Conservation (phyloP, 2,888 invertebrate genomes). For the Apamea crenata region DNA sequence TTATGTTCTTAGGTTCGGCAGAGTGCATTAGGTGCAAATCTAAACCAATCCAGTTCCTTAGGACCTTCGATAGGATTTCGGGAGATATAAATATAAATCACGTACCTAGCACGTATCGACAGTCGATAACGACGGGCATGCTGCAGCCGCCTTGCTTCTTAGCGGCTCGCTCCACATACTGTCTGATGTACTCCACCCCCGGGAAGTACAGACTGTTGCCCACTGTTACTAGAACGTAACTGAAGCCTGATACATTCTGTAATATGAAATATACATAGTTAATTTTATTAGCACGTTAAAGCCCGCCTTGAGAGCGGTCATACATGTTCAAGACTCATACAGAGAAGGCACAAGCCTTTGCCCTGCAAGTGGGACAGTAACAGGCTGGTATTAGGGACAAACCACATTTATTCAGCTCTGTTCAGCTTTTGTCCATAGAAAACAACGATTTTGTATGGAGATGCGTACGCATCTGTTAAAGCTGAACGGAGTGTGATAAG, state of each 20-base stretch:
- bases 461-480: too few species aligned
- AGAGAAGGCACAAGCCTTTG: neutral
- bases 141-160: conserved; percentile 92
- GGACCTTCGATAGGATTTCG: neutral
- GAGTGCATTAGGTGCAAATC: neutral
- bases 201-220: conserved; percentile 96
- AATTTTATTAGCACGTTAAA: neutral
- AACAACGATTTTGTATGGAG: too few species aligned
- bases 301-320: neutral
- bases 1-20: neutral
- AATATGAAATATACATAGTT: conserved; percentile 59
- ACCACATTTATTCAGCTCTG: too few species aligned
- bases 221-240: conserved; percentile 94
- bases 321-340: neutral
- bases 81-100: neutral
- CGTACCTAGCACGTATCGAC: conserved; percentile 93
- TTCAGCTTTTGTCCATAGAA: too few species aligned
- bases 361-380: neutral
- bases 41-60: neutral
- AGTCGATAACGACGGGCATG: conserved; percentile 95
- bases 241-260: conserved; percentile 92
- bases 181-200: conserved; percentile 95
- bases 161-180: conserved; percentile 94
- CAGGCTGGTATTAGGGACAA: neutral
- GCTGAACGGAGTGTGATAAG: too few species aligned